Conservation (phyloP, 1,140 invertebrate species). For the Megathymus violae region DNA sequence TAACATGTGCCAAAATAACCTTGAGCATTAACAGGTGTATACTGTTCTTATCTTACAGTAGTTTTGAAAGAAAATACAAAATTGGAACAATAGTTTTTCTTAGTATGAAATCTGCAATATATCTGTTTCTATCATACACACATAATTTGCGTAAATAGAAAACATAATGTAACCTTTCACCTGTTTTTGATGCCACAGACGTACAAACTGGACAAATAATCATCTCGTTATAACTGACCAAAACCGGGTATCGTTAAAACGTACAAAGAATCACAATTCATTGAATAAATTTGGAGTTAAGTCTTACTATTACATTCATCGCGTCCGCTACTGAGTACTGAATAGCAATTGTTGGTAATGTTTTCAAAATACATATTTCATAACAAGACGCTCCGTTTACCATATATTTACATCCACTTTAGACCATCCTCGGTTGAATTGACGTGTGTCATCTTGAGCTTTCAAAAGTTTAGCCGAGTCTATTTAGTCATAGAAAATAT, state of each 20-base stretch:
- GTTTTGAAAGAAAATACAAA: too few relatives aligned
- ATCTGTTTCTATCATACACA: too few relatives aligned
- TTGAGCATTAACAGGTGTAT: too few relatives aligned
- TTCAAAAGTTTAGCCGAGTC: conserved; percentile 66
- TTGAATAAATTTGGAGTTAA: conserved; percentile 24
- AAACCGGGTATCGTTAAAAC: conserved; percentile 1
- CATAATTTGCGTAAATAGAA: too few relatives aligned
- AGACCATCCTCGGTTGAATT: conserved; percentile 60
- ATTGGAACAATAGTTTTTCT: too few relatives aligned
- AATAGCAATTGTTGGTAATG: conserved; percentile 13
- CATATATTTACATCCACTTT: conserved; percentile 72
- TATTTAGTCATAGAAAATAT: conserved; percentile 72
- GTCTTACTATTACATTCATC: conserved; percentile 48
- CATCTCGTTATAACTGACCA: background rate
- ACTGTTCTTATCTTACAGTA: too few relatives aligned
- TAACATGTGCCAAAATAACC: too few relatives aligned
- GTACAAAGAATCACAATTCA: conserved; percentile 1
- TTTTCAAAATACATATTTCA: conserved; percentile 56
- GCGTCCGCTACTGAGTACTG: conserved; percentile 1
- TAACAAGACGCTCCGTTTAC: conserved; percentile 64
- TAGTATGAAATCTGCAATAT: too few relatives aligned
- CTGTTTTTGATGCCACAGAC: background rate
- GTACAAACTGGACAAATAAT: background rate
- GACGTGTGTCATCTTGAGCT: conserved; percentile 67
- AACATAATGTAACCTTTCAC: conserved; percentile 8